Conservation (phyloP, 2,888 invertebrate species). For the Halocaridina rubra region DNA sequence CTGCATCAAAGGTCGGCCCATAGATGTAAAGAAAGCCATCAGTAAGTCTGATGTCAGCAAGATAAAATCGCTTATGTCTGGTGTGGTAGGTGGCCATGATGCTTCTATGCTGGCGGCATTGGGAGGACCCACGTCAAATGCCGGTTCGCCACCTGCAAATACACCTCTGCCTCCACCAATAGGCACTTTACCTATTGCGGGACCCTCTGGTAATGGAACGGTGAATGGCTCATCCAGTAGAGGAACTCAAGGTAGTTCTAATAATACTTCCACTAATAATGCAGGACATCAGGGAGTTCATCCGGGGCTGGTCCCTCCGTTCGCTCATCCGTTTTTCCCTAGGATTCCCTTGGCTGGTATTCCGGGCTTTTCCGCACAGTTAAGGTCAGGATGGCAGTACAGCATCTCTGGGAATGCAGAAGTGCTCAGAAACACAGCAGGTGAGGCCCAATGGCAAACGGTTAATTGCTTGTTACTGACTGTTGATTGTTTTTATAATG, state of each 20-base stretch:
- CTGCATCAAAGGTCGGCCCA: slow-evolving; percentile 67
- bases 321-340: slow-evolving; percentile 49
- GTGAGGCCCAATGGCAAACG: neutral
- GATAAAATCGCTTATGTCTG: slow-evolving; percentile 51
- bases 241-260: neutral
- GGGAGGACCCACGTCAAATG: slow-evolving; percentile 23
- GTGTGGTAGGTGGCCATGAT: slow-evolving; percentile 27
- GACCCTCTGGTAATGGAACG: slow-evolving; percentile 16
- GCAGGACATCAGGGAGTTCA: neutral
- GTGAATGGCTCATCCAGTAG: slow-evolving; percentile 15
- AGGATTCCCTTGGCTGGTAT: slow-evolving; percentile 40
- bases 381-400: slow-evolving; percentile 61
- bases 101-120: slow-evolving; percentile 19
- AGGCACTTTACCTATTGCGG: slow-evolving; percentile 23
- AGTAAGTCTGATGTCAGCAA: slow-evolving; percentile 63
- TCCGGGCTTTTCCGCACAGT: slow-evolving; percentile 34
- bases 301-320: slow-evolving; percentile 20
- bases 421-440: slow-evolving; percentile 55
- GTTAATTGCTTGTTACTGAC: neutral
- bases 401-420: slow-evolving; percentile 61
- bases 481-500: neutral
- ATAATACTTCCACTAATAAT: slow-evolving; percentile 1
- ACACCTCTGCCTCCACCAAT: slow-evolving; percentile 33
- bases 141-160: slow-evolving; percentile 39
- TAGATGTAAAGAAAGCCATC: slow-evolving; percentile 70